phyloP scores from a whole-genome alignment of 2,113 vertebrate species.

The Bagarius yarrelli region DNA sequence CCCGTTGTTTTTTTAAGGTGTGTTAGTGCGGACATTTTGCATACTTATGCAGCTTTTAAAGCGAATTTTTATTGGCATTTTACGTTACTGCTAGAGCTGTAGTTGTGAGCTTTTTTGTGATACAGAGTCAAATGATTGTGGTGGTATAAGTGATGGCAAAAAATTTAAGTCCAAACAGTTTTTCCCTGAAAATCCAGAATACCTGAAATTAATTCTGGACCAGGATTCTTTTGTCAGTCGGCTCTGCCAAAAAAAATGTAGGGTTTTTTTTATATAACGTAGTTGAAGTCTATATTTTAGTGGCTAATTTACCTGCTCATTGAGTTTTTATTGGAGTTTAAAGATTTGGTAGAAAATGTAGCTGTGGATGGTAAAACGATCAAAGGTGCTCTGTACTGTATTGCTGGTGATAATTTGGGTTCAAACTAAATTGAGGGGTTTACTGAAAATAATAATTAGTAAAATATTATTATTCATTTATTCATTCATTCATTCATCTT shows the following conservation, averaged over 20 bases:
- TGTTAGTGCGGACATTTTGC: too few relatives aligned
- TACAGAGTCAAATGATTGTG: too few relatives aligned
- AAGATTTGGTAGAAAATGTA: constrained; percentile 46
- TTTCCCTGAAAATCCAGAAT: constrained; percentile 48
- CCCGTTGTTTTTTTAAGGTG: too few relatives aligned
- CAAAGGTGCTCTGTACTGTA: constrained; percentile 44
- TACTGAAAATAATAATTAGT: too few relatives aligned
- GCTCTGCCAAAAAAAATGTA: constrained; percentile 38
- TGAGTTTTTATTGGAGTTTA: constrained; percentile 38
- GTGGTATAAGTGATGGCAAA: constrained; percentile 46
- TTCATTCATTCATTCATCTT: too few relatives aligned
- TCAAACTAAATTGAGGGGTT: too few relatives aligned
- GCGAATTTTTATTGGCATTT: too few relatives aligned
- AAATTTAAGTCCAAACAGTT: constrained; percentile 43
- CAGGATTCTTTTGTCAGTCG: constrained; percentile 42
- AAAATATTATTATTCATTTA: too few relatives aligned
- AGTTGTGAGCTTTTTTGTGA: too few relatives aligned
- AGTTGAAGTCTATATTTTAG: constrained; percentile 47
- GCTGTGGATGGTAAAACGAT: constrained; percentile 24
- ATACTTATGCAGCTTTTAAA: too few relatives aligned
- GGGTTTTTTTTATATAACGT: too few relatives aligned
- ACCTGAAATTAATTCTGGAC: constrained; percentile 47
- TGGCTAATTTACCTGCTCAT: constrained; percentile 51
- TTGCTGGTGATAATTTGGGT: constrained; percentile 23
- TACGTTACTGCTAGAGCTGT: too few relatives aligned